phyloP scores from a whole-genome alignment of 2,888 invertebrate species.

The Seira ritae region DNA sequence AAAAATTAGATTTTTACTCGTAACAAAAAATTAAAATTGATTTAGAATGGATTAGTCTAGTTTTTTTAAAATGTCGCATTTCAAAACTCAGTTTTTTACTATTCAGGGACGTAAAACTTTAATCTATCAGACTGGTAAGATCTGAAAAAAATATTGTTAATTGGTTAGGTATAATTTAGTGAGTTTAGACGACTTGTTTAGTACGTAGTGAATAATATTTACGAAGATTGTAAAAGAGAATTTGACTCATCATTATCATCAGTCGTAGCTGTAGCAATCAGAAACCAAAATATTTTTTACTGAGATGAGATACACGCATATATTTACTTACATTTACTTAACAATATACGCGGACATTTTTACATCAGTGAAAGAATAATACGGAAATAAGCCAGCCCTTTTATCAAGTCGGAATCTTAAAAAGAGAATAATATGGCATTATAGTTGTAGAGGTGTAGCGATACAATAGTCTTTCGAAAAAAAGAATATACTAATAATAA shows the following conservation, averaged over 20 bases:
- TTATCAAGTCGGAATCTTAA: not conserved
- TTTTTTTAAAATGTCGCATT: too few relatives aligned
- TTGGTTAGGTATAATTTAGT: not conserved
- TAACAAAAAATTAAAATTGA: too few relatives aligned
- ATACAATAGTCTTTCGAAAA: too few relatives aligned
- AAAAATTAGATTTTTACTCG: too few relatives aligned
- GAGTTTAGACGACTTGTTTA: too few relatives aligned
- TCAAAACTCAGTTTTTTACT: not conserved
- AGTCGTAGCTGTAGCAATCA: too few relatives aligned
- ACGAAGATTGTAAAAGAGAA: not conserved
- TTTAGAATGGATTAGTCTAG: too few relatives aligned
- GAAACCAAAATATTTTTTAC: not conserved
- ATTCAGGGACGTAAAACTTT: slow-evolving; percentile 20
- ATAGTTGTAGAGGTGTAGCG: not conserved
- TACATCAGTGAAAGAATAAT: not conserved
- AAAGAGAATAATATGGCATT: not conserved
- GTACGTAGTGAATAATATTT: not conserved
- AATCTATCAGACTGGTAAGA: slow-evolving; percentile 21
- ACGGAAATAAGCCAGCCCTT: slow-evolving; percentile 1
- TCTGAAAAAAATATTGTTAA: not conserved
- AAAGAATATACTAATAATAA: not conserved
- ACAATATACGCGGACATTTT: not conserved
- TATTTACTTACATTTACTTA: not conserved
- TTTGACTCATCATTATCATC: not conserved
- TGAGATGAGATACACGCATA: too few relatives aligned